Conservation (phyloP, 2,113 vertebrate species). For the Phrynosoma blainvillii region DNA sequence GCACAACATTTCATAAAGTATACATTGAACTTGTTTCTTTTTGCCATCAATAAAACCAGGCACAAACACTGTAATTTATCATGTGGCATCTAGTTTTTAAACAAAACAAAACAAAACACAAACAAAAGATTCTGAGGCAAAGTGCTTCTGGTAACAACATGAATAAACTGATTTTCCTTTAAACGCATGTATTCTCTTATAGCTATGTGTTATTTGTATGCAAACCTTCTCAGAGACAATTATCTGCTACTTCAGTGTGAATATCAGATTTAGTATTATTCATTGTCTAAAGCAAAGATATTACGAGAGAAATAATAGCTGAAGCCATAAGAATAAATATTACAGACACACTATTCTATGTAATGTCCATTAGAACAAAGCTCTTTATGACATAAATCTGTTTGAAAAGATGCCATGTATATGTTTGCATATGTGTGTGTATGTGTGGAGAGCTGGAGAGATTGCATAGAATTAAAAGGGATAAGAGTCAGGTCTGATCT, state of each 20-base stretch:
- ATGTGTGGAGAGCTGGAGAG: background rate
- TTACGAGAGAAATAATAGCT: constrained; percentile 44
- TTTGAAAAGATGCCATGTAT: constrained; percentile 38
- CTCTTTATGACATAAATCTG: constrained; percentile 40
- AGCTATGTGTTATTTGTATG: constrained; percentile 57
- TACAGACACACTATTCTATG: constrained; percentile 39
- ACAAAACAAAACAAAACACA: constrained; percentile 35
- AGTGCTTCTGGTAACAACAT: constrained; percentile 48
- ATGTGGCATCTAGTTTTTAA: constrained; percentile 68
- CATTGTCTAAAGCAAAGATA: constrained; percentile 36
- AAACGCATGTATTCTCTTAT: constrained; percentile 45
- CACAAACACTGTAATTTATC: constrained; percentile 72
- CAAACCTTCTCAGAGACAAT: constrained; percentile 26
- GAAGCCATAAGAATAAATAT: constrained; percentile 54
- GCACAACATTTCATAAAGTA: constrained; percentile 46
- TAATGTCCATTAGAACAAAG: constrained; percentile 39
- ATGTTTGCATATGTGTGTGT: background rate
- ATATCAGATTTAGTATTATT: constrained; percentile 43
- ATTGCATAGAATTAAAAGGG: constrained; percentile 22
- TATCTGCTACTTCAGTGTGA: constrained; percentile 43
- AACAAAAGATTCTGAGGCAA: constrained; percentile 50
- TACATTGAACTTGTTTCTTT: constrained; percentile 45
- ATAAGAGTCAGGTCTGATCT: constrained; percentile 33
- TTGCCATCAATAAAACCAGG: constrained; percentile 57
- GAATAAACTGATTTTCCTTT: constrained; percentile 60